These are phyloP conservation scores for Parascotia fuliginaria DNA, from an alignment of 2,888 invertebrate species.

Conservation along the genomic window DNA sequence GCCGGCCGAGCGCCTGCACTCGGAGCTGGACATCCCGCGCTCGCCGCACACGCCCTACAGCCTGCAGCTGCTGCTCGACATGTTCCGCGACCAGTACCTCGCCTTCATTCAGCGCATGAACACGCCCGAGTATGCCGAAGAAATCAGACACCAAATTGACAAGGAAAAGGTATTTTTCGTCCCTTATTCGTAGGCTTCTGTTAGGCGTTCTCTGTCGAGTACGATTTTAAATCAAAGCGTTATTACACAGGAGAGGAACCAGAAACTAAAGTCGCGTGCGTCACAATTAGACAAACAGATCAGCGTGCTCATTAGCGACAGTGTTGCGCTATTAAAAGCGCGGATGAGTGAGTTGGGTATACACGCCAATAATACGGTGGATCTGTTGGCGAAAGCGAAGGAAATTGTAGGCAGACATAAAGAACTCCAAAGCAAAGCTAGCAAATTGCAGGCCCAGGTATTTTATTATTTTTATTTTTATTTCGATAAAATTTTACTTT, in stretches of 20 bases:
- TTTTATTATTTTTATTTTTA: slow-evolving; percentile 27
- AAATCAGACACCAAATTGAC: slow-evolving; percentile 91
- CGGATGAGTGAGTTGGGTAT: slow-evolving; percentile 97
- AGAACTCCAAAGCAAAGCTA: slow-evolving; percentile 95
- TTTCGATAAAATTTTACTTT: background rate
- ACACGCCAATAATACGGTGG: slow-evolving; percentile 93
- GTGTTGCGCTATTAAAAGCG: slow-evolving; percentile 94
- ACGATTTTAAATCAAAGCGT: slow-evolving; percentile 21
- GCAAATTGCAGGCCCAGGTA: slow-evolving; percentile 94
- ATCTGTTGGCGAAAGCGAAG: slow-evolving; percentile 93
- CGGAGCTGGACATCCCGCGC: slow-evolving; percentile 93
- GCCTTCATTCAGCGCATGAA: slow-evolving; percentile 94
- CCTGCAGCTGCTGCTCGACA: slow-evolving; percentile 94
- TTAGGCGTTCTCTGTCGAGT: background rate
- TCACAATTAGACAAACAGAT: slow-evolving; percentile 98
- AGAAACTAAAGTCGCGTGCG: slow-evolving; percentile 92
- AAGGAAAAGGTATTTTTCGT: slow-evolving; percentile 88
- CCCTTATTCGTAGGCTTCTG: background rate
- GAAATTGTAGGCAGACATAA: slow-evolving; percentile 97
- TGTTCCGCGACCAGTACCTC: slow-evolving; percentile 94
- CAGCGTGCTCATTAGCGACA: slow-evolving; percentile 95
- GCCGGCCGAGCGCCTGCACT: slow-evolving; percentile 88
- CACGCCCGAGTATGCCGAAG: slow-evolving; percentile 89
- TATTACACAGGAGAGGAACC: slow-evolving; percentile 89
- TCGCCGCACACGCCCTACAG: slow-evolving; percentile 93